phyloP scores from a whole-genome alignment of 2,113 vertebrate species.

The Nyctibius bracteatus region DNA sequence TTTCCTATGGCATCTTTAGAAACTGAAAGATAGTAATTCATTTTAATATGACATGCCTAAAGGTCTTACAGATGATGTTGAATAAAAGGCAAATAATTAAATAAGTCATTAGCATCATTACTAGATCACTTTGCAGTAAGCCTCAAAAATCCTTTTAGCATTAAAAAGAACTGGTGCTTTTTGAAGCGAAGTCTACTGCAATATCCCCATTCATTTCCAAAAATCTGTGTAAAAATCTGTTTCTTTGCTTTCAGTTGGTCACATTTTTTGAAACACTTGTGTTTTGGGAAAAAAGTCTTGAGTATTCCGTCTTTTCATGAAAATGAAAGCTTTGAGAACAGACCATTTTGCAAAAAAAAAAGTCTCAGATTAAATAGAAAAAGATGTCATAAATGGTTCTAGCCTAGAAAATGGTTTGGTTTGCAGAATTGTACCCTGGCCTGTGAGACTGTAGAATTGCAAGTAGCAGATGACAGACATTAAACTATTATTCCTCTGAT shows the following conservation, averaged over 20 bases:
- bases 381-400: not conserved
- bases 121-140: not conserved
- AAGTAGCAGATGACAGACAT: conserved; percentile 34
- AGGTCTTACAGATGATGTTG: not conserved
- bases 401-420: not conserved
- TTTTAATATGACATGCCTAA: not conserved
- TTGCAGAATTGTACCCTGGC: conserved; percentile 7
- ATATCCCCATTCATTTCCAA: not conserved
- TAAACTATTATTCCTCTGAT: conserved; percentile 34
- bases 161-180: not conserved
- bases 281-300: not conserved
- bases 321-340: conserved; percentile 12
- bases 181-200: not conserved
- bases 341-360: not conserved
- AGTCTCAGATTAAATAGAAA: not conserved
- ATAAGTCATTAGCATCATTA: not conserved
- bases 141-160: not conserved
- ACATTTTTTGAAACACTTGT: conserved; percentile 1
- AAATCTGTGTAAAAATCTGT: conserved; percentile 39
- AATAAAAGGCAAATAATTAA: not conserved
- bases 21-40: not conserved
- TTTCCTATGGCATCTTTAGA: not conserved
- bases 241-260: conserved; percentile 17
- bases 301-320: not conserved
- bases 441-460: not conserved